Evolutionary conservation across 2,113 vertebrate genomes (phyloP), one percentile per base, ranked within the genome.

Genomic region (Poecile atricapillus): DNA sequence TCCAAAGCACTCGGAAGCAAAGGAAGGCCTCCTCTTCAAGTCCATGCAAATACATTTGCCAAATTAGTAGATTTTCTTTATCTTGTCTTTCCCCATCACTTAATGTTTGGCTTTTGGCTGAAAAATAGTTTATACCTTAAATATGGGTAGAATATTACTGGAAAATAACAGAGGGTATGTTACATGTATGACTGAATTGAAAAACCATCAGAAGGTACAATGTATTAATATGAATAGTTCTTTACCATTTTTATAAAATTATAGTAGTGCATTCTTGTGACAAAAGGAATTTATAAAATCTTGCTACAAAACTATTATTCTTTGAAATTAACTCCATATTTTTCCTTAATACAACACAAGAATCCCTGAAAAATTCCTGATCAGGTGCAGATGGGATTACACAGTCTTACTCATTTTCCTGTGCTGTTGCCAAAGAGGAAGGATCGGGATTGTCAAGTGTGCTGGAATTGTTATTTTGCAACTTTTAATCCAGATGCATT

Each of bases 91-190:
- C 55, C 22, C 83, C 94, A 79, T 94, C 60, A 83, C 46, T 93
- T 83, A 58, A 53, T 50, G 55, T 83, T 86, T 91, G 46, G 65
- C 55, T 43, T 33, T 78, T 73, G 93, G 59, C 63, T 24, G 11
- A 62, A 53, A 86, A 67, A 62, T 63, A 23, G 3, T 83, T 96
- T 94, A 69, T 73, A 96, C 77, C 74, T 87, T 89, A 94, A 87
- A 81, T 18, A 86, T 33, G 30, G 35, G 69, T 46, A 59, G 39
- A 88, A 59, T 74, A 87, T 80, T 56, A 85, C 83, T 65, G 2
- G 27, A 30, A 68, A 80, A 86, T 55, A 47, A 50, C 7, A 78
- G 73, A 27, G 1, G 30, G 39, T 80, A 70, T 82, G 75, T 76
- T 76, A 60, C 0, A 0, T 10, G 50, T 35, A 41, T 49, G 68